Conservation (phyloP, 2,113 vertebrate genomes). For the Tachycineta bicolor region DNA sequence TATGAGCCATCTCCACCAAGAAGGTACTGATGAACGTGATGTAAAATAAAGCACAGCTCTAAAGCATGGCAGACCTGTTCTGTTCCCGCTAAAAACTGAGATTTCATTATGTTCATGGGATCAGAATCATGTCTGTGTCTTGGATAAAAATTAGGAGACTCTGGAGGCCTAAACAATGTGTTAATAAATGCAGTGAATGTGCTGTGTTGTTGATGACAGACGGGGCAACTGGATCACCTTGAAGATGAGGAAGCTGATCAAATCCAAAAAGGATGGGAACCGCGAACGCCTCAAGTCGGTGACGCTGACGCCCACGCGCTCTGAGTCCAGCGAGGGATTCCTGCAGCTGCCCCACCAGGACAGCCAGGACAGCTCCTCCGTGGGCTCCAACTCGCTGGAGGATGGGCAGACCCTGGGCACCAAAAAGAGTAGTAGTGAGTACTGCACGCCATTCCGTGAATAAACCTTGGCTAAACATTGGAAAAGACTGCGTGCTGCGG, state of each 20-base stretch:
- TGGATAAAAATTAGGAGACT: background rate
- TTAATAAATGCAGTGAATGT: background rate
- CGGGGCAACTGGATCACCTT: constrained; percentile 98
- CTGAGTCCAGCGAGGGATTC: constrained; percentile 90
- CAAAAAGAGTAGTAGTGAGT: constrained; percentile 97
- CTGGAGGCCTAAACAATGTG: background rate
- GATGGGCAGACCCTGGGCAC: constrained; percentile 85
- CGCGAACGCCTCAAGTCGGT: constrained; percentile 91
- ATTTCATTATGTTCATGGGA: background rate
- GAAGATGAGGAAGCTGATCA: constrained; percentile 98
- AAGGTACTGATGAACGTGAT: constrained; percentile 77
- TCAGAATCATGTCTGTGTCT: background rate
- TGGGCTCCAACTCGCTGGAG: constrained; percentile 95
- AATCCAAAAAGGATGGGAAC: constrained; percentile 89
- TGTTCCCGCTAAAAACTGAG: background rate
- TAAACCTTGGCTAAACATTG: background rate
- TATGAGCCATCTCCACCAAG: constrained; percentile 96
- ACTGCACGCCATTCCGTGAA: background rate
- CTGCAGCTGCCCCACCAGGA: constrained; percentile 86
- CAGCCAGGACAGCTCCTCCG: constrained; percentile 95
- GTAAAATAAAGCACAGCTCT: background rate
- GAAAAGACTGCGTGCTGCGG: background rate
- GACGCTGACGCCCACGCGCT: constrained; percentile 88
- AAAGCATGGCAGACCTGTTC: background rate
- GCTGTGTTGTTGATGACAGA: constrained; percentile 71